Base-by-base conservation (phyloP, 2,797 vertebrate species). In the Clarias fuscus region DNA sequence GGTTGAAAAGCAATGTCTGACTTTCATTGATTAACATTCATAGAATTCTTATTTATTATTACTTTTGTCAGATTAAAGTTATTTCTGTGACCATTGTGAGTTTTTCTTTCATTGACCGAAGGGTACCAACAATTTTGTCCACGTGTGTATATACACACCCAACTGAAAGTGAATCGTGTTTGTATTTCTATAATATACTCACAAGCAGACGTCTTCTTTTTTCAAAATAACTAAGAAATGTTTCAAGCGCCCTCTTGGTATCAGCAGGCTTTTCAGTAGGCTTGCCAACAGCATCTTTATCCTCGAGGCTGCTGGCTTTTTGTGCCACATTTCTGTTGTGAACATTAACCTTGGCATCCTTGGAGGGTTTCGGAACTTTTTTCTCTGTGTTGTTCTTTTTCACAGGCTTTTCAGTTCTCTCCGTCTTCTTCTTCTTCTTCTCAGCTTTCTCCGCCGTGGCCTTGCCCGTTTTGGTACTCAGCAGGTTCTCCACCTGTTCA, bases 191-290 rank as follows among this genome's bases (percentile, higher is more conserved):
- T 33, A 76, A 40, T 7, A 83, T 92, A 96, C 97, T 95, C 94
- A 97, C 96, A 33, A 97, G 91, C 8, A 97, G 94, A 10, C 97
- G 93, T 83, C 96, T 93, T 91, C 95, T 96, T 91, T 95, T 95
- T 92, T 97, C 96, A 88, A 97, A 97, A 86, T 95, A 95, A 27
- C 94, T 93, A 87, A 97, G 90, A 76, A 97, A 95, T n/a, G 93
- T 92, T 0, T 92, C 86, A 83, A 95, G 91, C 0, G 91, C 90
- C 88, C 92, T 95, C 86, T 86, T 93, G 56, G 93, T 89, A 2
- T 92, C 24, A 33, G 90, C 90, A 48, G 89, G 68, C 84, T 88
- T 91, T 18, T 92, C 86, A 27, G 92, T 86, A n/a, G 92, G 85
- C 80, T 95, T 95, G 62, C 92, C 88, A 79, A 91, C 91, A 37